Conservation (phyloP, 2,797 vertebrate species). For the Premnoplex brunnescens region DNA sequence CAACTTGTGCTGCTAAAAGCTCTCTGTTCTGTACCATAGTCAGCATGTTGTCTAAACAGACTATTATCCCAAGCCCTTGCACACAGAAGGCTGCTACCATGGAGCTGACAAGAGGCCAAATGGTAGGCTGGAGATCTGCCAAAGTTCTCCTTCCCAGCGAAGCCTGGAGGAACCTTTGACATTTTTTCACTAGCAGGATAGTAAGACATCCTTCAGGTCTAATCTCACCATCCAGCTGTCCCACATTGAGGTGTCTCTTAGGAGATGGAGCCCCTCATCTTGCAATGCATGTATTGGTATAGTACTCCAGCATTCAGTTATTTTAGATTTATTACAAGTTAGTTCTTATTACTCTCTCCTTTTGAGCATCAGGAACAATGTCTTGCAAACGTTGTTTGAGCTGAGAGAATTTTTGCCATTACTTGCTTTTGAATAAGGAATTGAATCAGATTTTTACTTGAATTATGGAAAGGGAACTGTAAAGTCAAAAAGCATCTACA, state of each 20-base stretch:
- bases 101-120: slow-evolving; percentile 64
- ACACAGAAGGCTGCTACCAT: slow-evolving; percentile 58
- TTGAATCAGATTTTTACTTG: neutral
- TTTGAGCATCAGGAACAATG: neutral
- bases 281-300: neutral
- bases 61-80: slow-evolving; percentile 16
- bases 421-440: neutral
- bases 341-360: neutral
- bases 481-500: neutral
- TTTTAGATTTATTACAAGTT: neutral
- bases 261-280: slow-evolving; percentile 17
- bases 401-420: neutral
- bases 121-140: slow-evolving; percentile 66
- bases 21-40: slow-evolving; percentile 49
- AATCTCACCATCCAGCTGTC: neutral
- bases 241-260: neutral
- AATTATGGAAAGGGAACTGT: neutral
- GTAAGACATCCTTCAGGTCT: slow-evolving; percentile 11
- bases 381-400: neutral
- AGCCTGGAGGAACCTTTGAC: slow-evolving; percentile 51
- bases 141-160: slow-evolving; percentile 59
- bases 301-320: neutral
- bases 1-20: slow-evolving; percentile 30
- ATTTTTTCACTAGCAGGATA: slow-evolving; percentile 40
- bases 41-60: slow-evolving; percentile 67